Evolutionary conservation across 2,888 invertebrate species (phyloP).

Genomic region (Rhogogaster chlorosoma): DNA sequence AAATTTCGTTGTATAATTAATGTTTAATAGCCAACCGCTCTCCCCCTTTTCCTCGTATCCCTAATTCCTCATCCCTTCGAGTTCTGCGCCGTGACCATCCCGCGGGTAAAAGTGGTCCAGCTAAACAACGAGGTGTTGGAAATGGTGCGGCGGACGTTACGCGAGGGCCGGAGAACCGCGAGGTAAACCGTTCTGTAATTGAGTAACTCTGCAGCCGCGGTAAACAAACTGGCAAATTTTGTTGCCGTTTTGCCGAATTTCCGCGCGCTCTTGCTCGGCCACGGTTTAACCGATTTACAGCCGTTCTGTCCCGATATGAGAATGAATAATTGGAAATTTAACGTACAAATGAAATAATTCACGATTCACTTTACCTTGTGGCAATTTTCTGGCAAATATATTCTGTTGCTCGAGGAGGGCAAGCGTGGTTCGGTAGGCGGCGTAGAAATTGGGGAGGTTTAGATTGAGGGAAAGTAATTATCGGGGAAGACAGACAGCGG

Average conservation of each 20-base stretch:
- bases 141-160: neutral
- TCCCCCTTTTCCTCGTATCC: slow-evolving; percentile 49
- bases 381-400: neutral
- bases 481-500: slow-evolving; percentile 30
- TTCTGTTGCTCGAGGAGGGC: neutral
- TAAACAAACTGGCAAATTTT: slow-evolving; percentile 20
- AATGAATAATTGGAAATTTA: neutral
- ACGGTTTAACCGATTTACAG: neutral
- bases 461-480: slow-evolving; percentile 42
- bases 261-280: neutral
- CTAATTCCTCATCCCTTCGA: slow-evolving; percentile 15
- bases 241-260: neutral
- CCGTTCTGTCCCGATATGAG: neutral
- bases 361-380: neutral
- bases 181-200: slow-evolving; percentile 33
- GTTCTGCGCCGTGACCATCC: neutral
- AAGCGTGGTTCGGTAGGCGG: too few relatives aligned
- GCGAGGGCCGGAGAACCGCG: neutral
- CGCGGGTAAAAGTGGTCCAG: slow-evolving; percentile 22
- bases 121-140: neutral
- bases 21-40: slow-evolving; percentile 60
- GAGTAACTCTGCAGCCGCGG: slow-evolving; percentile 31
- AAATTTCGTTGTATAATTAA: slow-evolving; percentile 71
- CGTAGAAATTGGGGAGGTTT: neutral
- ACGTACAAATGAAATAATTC: neutral